Base-by-base conservation (phyloP, 1,140 invertebrate species). In the Pseudomyrmex flavicornis region DNA sequence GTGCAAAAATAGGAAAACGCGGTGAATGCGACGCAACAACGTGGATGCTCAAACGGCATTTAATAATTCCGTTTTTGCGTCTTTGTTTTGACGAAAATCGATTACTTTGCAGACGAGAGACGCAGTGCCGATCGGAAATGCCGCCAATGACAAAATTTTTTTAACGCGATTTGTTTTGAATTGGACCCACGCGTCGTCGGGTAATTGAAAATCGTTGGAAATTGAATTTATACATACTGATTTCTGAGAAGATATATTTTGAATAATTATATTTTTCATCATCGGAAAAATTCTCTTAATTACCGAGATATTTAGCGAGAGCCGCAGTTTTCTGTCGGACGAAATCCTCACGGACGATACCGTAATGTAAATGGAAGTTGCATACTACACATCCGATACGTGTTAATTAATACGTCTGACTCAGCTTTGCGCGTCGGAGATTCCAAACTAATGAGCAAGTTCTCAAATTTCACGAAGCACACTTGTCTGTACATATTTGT, bases 341-440 rank as follows among this genome's bases (percentile, higher is more conserved):
- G 35, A 17, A 17, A 69, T 79, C 17, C 46, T 56, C 46, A 12
- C 15, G 8, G 44, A 76, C 66, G 12, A 12, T 35, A 68, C 17
- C 58, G 35, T 48, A 62, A n/a, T 44, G 26, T 54, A 80, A 8
- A 59, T 35, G 20, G 15, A 72, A 70, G 56, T 80, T 72, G 48
- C 52, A 69, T 35, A 77, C 22, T 68, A 48, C 58, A n/a, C 5
- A 65, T 63, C 35, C 12, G 35, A 35, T 35, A 35, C 5, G 20
- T 72, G 44, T 70, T 70, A 79, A 79, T 80, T 80, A 80, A 80
- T 80, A 70, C 68, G 54, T 59, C 44, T 58, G 65, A 59, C 58
- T 72, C 76, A 59, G 54, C 76, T 80, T 80, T 80, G 76, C 35
- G 54, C 66, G 46, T 44, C 7, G 44, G 54, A 80, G 66, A 80